Evolutionary conservation across 2,888 invertebrate genomes (phyloP).

Genomic region (Trachelus troglodyta): DNA sequence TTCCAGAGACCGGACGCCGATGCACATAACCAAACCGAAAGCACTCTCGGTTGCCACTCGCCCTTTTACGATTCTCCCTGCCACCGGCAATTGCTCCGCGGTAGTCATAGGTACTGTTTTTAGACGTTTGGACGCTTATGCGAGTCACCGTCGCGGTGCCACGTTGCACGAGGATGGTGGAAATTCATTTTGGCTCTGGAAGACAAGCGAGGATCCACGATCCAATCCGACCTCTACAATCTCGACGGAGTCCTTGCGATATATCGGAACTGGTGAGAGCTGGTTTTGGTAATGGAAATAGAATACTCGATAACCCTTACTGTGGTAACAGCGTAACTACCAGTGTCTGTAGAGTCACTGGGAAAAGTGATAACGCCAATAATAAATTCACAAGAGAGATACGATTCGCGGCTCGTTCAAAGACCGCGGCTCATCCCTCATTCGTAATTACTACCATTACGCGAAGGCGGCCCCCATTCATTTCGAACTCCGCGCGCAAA

Average conservation of each 20-base stretch:
- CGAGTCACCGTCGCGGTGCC: background rate
- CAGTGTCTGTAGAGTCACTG: background rate
- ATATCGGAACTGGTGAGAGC: background rate
- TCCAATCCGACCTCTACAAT: background rate
- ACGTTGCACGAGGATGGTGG: background rate
- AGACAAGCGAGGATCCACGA: background rate
- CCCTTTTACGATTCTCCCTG: background rate
- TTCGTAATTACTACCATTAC: slow-evolving; percentile 22
- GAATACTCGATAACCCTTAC: background rate
- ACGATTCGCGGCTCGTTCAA: slow-evolving; percentile 13
- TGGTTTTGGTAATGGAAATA: background rate
- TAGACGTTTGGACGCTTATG: background rate
- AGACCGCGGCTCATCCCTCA: slow-evolving; percentile 19
- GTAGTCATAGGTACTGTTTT: background rate
- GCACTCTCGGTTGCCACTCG: slow-evolving; percentile 6
- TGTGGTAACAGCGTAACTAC: background rate
- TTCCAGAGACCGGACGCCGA: slow-evolving; percentile 50
- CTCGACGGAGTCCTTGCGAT: background rate
- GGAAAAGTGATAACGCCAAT: slow-evolving; percentile 8
- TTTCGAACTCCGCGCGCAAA: slow-evolving; percentile 17
- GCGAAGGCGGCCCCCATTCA: slow-evolving; percentile 11
- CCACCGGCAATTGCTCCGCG: background rate
- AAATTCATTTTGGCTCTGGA: background rate
- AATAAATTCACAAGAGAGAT: slow-evolving; percentile 17
- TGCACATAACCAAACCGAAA: slow-evolving; percentile 11